Evolutionary conservation across 1,140 invertebrate species (phyloP), one percentile per base, ranked within the genome.

Genomic region (Bombus confusus): DNA sequence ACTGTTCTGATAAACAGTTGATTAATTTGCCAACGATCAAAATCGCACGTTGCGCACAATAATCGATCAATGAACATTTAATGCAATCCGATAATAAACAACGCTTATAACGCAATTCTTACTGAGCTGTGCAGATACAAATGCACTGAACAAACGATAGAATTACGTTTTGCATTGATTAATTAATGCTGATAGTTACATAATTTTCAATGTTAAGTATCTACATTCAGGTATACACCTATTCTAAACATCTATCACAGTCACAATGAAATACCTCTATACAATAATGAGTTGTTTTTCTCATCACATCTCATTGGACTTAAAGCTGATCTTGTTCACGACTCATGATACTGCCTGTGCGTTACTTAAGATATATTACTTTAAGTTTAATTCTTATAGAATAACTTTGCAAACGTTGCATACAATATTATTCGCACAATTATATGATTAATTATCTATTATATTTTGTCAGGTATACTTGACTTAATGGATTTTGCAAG

Each of bases 341-440:
- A 41, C 34, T 83, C 25, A 25, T 31, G 25, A 75, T n/a, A 68
- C 43, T 68, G 25, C 31, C 68, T 80, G 83, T 12, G 57, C 15
- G 43, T 52, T 43, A 71, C 15, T 57, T 79, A 72, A 72, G 52
- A 13, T 39, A 22, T 64, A 18, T 69, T 79, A 37, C 10, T 2
- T 84, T 79, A 84, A 71, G 66, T 47, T 25, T 59, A 39, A 71
- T 39, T n/a, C n/a, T 83, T 59, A 39, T 83, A 39, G 52, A 5
- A 31, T 62, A 52, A 22, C 22, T 43, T 78, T 31, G 28, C 66
- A 57, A 57, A 37, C 64, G 13, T 37, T 71, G 52, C 41, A 57
- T 77, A 77, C 31, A 52, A 52, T 52, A 52, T 59, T 76, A 31
- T 15, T 76, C 22, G 34, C 34, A 39, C 57, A 34, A 66, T 47